These are phyloP conservation scores for Herpailurus yagouaroundi DNA, from an alignment of 2,113 vertebrate species.

Conservation along the genomic window DNA sequence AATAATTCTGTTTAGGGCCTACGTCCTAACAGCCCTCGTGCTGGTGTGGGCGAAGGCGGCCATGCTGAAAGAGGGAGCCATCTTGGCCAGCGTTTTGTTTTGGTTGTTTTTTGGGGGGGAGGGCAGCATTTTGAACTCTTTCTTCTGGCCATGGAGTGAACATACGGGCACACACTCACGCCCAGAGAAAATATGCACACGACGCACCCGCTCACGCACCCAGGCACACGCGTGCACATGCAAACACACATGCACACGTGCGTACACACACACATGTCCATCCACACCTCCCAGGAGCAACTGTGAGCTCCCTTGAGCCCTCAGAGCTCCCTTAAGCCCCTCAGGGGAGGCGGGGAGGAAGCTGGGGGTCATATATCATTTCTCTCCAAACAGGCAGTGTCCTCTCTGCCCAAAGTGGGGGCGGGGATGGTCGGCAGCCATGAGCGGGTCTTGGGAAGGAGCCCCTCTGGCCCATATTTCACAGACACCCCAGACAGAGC, in stretches of 20 bases:
- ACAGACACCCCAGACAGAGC: slow-evolving; percentile 72
- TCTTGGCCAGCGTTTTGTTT: neutral
- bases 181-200: neutral
- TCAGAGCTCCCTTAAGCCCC: neutral
- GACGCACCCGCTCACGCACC: rapidly evolving
- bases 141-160: neutral
- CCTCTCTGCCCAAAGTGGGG: slow-evolving; percentile 44
- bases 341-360: slow-evolving; percentile 64
- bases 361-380: slow-evolving; percentile 69
- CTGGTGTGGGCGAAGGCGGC: neutral
- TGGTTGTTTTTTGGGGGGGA: too few relatives aligned
- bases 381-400: slow-evolving; percentile 66
- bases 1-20: neutral
- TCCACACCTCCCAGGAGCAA: neutral
- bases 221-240: rapidly evolving
- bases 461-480: slow-evolving; percentile 70
- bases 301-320: neutral
- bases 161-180: neutral
- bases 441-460: slow-evolving; percentile 56
- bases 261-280: neutral
- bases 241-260: rapidly evolving
- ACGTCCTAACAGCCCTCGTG: neutral
- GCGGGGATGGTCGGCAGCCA: slow-evolving; percentile 17
- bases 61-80: neutral
- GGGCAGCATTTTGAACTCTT: neutral